Evolutionary conservation across 2,797 vertebrate genomes (phyloP).

Genomic region (Oceanodroma leucorhoa): DNA sequence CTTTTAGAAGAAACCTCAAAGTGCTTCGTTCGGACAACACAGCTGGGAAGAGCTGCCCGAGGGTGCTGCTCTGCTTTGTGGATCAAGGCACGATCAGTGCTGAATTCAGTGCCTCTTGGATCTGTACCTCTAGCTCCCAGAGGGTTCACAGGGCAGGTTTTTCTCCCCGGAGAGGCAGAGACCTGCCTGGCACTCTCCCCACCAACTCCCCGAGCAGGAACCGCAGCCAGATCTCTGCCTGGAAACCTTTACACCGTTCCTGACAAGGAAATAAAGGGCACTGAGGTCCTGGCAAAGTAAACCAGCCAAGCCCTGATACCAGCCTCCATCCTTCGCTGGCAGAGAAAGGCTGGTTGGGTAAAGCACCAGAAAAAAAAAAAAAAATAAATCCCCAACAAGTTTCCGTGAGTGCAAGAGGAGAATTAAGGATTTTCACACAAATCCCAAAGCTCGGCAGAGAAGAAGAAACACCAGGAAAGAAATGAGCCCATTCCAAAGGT

Average conservation of each 20-base stretch:
- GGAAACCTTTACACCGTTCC: not conserved
- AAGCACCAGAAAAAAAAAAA: not conserved
- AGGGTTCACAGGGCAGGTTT: not conserved
- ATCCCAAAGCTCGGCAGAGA: not conserved
- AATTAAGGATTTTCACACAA: not conserved
- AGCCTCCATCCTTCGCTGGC: not conserved
- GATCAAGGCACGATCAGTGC: fast-evolving
- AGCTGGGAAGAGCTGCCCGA: not conserved
- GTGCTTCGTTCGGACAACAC: fast-evolving
- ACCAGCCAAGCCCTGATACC: not conserved
- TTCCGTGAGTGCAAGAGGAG: not conserved
- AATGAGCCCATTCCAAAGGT: not conserved
- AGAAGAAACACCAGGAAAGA: not conserved
- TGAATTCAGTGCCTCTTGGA: not conserved
- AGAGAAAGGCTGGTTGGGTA: not conserved
- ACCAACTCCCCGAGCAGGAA: not conserved
- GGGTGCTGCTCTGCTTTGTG: not conserved
- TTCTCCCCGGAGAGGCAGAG: not conserved
- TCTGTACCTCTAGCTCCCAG: not conserved
- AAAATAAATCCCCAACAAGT: not conserved
- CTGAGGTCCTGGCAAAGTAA: not conserved
- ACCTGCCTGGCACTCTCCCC: not conserved
- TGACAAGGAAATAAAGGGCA: not conserved
- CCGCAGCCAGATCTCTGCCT: not conserved
- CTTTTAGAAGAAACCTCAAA: not conserved